Evolutionary conservation across 1,140 invertebrate genomes (phyloP).

Genomic region (Apocrypta bakeri): DNA sequence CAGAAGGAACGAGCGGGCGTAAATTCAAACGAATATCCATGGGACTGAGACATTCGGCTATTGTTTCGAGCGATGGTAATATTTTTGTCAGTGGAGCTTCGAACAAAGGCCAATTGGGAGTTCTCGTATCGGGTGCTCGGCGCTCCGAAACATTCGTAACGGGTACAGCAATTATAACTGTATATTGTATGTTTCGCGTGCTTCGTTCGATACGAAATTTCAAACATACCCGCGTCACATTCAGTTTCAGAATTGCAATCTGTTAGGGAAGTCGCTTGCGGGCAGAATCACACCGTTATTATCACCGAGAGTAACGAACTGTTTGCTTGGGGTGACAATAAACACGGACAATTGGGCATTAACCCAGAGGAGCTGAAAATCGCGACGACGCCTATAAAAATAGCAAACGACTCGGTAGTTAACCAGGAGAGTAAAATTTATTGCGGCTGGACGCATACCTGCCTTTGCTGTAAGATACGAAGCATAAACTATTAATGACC

Average conservation of each 20-base stretch:
- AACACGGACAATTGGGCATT: slow-evolving; percentile 81
- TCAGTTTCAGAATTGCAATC: slow-evolving; percentile 75
- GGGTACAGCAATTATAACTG: too few species aligned
- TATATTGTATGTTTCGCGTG: too few species aligned
- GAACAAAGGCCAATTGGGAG: slow-evolving; percentile 80
- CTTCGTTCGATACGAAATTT: background rate
- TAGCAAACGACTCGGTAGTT: slow-evolving; percentile 51
- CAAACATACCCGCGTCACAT: background rate
- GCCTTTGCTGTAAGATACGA: slow-evolving; percentile 68
- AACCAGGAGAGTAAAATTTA: slow-evolving; percentile 60
- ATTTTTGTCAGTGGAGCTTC: slow-evolving; percentile 79
- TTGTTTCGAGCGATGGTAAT: slow-evolving; percentile 79
- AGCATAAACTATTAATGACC: background rate
- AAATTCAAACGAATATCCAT: slow-evolving; percentile 59
- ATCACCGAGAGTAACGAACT: slow-evolving; percentile 77
- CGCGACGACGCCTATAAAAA: slow-evolving; percentile 74
- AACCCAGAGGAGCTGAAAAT: slow-evolving; percentile 70
- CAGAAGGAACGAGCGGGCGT: background rate
- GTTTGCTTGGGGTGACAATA: slow-evolving; percentile 85
- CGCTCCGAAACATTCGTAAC: background rate
- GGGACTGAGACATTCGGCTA: slow-evolving; percentile 81
- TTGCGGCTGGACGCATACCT: slow-evolving; percentile 85
- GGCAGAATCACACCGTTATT: slow-evolving; percentile 83
- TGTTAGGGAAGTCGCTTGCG: slow-evolving; percentile 79
- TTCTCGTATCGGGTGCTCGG: slow-evolving; percentile 55